Conservation (phyloP, 2,113 vertebrate genomes). For the Hypocryptadius cinnamomeus region DNA sequence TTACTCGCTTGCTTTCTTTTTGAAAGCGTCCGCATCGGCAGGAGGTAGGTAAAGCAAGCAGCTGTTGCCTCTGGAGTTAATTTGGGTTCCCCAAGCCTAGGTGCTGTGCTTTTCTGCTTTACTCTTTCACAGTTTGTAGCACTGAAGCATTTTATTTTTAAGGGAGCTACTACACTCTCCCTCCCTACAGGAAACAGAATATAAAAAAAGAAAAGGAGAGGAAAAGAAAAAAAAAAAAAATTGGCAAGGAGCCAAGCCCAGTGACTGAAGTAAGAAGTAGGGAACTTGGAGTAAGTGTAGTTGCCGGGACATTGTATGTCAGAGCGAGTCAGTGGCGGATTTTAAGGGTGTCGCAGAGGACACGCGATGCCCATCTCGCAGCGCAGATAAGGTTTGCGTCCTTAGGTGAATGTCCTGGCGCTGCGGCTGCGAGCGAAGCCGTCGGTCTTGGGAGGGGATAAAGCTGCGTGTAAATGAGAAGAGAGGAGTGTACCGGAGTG, state of each 20-base stretch:
- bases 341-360: neutral
- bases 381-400: neutral
- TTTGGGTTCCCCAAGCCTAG: neutral
- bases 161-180: neutral
- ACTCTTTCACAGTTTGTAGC: neutral
- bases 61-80: neutral
- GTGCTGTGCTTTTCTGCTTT: neutral
- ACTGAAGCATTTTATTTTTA: neutral
- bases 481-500: neutral
- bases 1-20: neutral
- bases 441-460: slow-evolving; percentile 14
- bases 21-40: neutral
- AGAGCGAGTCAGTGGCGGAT: neutral
- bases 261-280: slow-evolving; percentile 7
- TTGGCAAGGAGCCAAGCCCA: slow-evolving; percentile 6
- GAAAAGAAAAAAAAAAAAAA: neutral
- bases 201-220: neutral
- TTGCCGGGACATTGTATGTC: neutral
- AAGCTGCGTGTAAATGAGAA: slow-evolving; percentile 17
- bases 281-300: slow-evolving; percentile 37
- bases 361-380: neutral
- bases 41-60: neutral
- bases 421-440: neutral
- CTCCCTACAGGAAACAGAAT: slow-evolving; percentile 45
- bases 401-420: neutral